These are phyloP conservation scores for Gadopsis bispinosus DNA, from an alignment of 2,797 vertebrate genomes.

Conservation along the genomic window DNA sequence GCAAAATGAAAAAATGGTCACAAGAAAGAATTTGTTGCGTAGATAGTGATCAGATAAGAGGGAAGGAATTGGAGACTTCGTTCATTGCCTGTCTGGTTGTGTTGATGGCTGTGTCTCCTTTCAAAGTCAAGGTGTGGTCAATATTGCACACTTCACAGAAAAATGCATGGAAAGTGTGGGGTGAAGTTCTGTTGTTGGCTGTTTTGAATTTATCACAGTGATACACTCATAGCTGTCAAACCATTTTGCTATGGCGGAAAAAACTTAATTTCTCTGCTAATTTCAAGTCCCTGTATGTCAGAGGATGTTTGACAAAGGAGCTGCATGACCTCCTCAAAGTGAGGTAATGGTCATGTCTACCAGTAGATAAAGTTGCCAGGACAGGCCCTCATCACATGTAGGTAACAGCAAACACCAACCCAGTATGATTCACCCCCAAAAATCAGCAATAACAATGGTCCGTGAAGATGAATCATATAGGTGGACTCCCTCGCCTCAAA, in stretches of 20 bases:
- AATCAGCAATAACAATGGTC: conserved; percentile 58
- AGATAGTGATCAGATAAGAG: conserved; percentile 58
- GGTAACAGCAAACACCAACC: conserved; percentile 44
- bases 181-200: conserved; percentile 46
- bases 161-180: conserved; percentile 68
- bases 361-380: conserved; percentile 47
- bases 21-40: conserved; percentile 27
- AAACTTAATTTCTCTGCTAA: conserved; percentile 36
- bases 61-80: conserved; percentile 49
- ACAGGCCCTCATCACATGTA: conserved; percentile 39
- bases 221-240: conserved; percentile 53
- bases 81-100: conserved; percentile 49
- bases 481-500: conserved; percentile 50
- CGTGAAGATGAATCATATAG: conserved; percentile 55
- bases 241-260: conserved; percentile 15
- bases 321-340: conserved; percentile 45
- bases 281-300: conserved; percentile 48
- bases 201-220: conserved; percentile 60
- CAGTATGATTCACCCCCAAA: conserved; percentile 51
- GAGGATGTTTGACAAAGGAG: conserved; percentile 42
- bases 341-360: conserved; percentile 54
- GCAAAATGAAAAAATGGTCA: conserved; percentile 42
- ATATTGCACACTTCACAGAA: conserved; percentile 67
- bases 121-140: conserved; percentile 59
- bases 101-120: conserved; percentile 61